These are phyloP conservation scores for Acronicta aceris DNA, from an alignment of 2,888 invertebrate genomes.

Conservation along the genomic window DNA sequence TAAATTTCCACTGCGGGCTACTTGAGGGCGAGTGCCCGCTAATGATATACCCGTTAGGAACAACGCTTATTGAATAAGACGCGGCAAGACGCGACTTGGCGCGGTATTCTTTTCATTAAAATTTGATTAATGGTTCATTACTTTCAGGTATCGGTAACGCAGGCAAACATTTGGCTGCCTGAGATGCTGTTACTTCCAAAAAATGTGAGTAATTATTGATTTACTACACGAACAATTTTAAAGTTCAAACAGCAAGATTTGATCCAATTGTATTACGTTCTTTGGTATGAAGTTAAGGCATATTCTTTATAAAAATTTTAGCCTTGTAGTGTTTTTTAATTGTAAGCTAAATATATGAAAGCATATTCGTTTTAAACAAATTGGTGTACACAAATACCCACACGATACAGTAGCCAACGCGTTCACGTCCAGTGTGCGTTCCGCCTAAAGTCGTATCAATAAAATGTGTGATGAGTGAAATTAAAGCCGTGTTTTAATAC, in stretches of 20 bases:
- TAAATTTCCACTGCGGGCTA: conserved; percentile 71
- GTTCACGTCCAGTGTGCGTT: conserved; percentile 20
- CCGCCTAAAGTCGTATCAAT: conserved; percentile 17
- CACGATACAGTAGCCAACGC: neutral
- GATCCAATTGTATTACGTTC: too few species aligned
- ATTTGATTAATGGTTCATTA: neutral
- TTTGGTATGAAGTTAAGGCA: too few species aligned
- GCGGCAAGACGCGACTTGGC: neutral
- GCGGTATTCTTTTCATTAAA: neutral
- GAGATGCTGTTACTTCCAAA: too few species aligned
- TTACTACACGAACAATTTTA: too few species aligned
- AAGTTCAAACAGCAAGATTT: too few species aligned
- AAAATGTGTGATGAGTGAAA: conserved; percentile 54
- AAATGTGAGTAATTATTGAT: too few species aligned
- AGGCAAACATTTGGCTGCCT: neutral
- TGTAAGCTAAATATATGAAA: too few species aligned
- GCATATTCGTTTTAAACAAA: too few species aligned
- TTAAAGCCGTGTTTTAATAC: conserved; percentile 58
- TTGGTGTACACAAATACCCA: neutral
- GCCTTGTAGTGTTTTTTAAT: too few species aligned
- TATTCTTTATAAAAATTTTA: too few species aligned
- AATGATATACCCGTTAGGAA: conserved; percentile 55
- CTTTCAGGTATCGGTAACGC: neutral
- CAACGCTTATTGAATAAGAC: conserved; percentile 37
- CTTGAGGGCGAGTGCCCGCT: conserved; percentile 61